Evolutionary conservation across 2,113 vertebrate species (phyloP).

Genomic region (Dromaius novaehollandiae): DNA sequence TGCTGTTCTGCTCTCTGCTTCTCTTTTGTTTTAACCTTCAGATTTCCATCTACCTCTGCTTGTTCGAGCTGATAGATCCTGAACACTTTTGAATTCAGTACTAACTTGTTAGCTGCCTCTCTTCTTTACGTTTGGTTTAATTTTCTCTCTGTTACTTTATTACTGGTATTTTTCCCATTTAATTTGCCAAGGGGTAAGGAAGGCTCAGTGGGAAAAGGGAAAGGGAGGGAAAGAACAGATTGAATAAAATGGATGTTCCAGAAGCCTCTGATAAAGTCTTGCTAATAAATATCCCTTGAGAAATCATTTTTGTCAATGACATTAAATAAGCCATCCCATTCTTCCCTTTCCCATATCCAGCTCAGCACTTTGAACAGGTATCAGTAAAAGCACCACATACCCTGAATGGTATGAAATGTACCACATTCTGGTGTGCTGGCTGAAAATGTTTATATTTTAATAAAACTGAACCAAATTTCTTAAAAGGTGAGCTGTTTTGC

Average conservation of each 20-base stretch:
- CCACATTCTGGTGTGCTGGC: neutral
- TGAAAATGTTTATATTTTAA: neutral
- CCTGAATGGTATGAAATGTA: neutral
- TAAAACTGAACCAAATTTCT: neutral
- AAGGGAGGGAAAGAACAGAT: neutral
- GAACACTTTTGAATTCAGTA: neutral
- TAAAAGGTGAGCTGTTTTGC: constrained; percentile 1
- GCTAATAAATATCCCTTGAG: neutral
- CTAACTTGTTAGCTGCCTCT: neutral
- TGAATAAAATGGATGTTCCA: neutral
- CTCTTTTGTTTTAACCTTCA: neutral
- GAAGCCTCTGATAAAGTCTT: neutral
- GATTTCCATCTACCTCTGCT: neutral
- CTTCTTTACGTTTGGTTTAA: neutral
- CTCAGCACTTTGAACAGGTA: neutral
- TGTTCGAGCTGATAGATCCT: neutral
- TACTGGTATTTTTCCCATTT: neutral
- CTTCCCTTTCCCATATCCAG: neutral
- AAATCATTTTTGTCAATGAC: neutral
- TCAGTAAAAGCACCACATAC: neutral
- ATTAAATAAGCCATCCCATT: neutral
- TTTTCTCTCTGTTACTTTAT: neutral
- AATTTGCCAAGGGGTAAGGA: neutral
- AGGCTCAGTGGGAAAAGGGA: neutral
- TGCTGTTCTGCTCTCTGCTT: neutral